These are phyloP conservation scores for Drosophila lini DNA, from an alignment of 1,140 invertebrate species.

Conservation along the genomic window DNA sequence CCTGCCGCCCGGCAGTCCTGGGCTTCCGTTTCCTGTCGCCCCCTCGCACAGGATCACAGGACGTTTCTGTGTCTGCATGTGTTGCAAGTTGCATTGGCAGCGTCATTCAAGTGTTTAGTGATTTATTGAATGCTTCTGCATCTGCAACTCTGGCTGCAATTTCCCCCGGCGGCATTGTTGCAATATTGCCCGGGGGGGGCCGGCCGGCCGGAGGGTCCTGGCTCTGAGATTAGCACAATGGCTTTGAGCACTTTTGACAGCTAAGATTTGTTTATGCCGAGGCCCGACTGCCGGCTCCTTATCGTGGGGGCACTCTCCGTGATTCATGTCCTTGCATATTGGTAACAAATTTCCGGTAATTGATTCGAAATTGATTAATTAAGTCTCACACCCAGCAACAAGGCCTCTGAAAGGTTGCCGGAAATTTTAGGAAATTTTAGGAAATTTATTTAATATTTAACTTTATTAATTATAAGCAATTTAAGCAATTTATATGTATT, in stretches of 20 bases:
- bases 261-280: conserved; percentile 76
- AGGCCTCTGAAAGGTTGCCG: not conserved
- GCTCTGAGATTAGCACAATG: conserved; percentile 76
- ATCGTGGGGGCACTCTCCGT: conserved; percentile 41
- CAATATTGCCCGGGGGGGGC: not conserved
- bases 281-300: conserved; percentile 17
- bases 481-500: no score
- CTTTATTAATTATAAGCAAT: no score
- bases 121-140: conserved; percentile 78
- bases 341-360: conserved; percentile 83
- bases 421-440: no score
- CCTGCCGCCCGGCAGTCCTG: conserved; percentile 46
- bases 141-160: conserved; percentile 13
- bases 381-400: conserved; percentile 37
- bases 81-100: conserved; percentile 82
- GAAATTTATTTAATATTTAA: no score
- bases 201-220: not conserved
- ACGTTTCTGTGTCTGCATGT: conserved; percentile 47
- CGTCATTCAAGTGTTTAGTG: conserved; percentile 83
- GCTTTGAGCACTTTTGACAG: conserved; percentile 82
- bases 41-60: conserved; percentile 1
- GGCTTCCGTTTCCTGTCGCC: conserved; percentile 48
- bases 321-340: conserved; percentile 82
- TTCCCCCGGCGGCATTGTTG: conserved; percentile 19
- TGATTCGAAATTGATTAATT: conserved; percentile 83